Evolutionary conservation across 2,797 vertebrate species (phyloP), one percentile per base, ranked within the genome.

Genomic region (Paramormyrops hopkinsi): DNA sequence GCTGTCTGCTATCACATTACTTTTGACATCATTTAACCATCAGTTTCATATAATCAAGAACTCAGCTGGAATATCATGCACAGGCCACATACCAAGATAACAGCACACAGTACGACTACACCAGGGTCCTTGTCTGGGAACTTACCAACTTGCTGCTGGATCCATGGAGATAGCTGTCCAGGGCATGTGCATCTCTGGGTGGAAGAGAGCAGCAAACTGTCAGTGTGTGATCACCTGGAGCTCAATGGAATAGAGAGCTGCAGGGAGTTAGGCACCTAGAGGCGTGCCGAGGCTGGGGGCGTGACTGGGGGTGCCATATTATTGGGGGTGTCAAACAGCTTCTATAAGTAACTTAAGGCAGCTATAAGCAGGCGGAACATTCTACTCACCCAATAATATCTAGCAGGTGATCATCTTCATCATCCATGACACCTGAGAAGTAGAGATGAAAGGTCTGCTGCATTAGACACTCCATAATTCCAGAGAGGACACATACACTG

Each of bases 381-480:
- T 76, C 12, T 59, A 93, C 97, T 98, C 97, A 99, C 99, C 99
- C 98, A 95, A 99, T 99, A 96, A 99, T 97, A 97, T 99, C 99
- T 96, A 99, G 98, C 97, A 99, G 98, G 97, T 97, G 98, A 95
- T 99, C 98, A 92, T 99, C 98, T 88, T 99, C 99, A 98, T 99
- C 98, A 96, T 99, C 99, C 99, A 99, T 99, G 97, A 98, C 98
- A 99, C 97, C 99, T 99, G 93, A 44, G 91, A 86, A 94, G 92
- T 50, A 89, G 79, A 89, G n/a, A 50, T 56, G 89, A 46, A 29
- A 33, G 50, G 25, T 59, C 22, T 0, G 7, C 56, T 50, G 54
- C 41, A 25, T 85, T 22, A 48, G 41, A 73, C 29, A 73, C 29
- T 37, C 12, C 4, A 73, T 73, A 37, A 73, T 73, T 33, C 29